These are phyloP conservation scores for Micropterix aruncella DNA, from an alignment of 2,888 invertebrate species.

Conservation along the genomic window DNA sequence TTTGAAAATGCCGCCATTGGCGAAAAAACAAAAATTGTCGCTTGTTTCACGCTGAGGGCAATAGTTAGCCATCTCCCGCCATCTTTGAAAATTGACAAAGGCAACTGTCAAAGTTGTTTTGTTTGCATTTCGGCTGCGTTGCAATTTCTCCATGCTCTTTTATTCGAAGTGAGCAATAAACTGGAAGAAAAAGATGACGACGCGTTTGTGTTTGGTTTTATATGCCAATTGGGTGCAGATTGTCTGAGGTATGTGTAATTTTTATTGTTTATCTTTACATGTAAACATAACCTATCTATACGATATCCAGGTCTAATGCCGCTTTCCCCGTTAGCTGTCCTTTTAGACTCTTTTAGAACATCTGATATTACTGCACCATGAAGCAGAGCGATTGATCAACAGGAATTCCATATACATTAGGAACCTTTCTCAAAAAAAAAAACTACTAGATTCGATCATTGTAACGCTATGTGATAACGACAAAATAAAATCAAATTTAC, in stretches of 20 bases:
- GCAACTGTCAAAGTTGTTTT: neutral
- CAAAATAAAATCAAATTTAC: too few relatives aligned
- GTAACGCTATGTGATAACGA: too few relatives aligned
- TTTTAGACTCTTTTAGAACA: too few relatives aligned
- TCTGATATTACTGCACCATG: too few relatives aligned
- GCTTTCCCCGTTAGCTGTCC: too few relatives aligned
- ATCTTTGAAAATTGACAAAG: neutral
- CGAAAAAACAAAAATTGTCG: neutral
- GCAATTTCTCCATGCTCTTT: neutral
- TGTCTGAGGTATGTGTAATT: neutral
- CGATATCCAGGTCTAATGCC: too few relatives aligned
- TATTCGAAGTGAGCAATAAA: neutral
- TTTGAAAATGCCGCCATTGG: neutral
- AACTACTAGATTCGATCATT: too few relatives aligned
- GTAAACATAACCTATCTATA: too few relatives aligned
- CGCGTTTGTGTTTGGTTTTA: neutral
- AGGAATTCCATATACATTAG: too few relatives aligned
- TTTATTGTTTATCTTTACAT: neutral
- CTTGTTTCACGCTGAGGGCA: neutral
- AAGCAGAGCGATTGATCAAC: too few relatives aligned
- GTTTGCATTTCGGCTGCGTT: neutral
- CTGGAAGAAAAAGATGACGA: neutral
- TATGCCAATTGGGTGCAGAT: neutral
- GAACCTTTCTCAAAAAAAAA: too few relatives aligned
- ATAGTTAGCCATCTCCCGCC: neutral